Conservation (phyloP, 1,140 invertebrate genomes). For the Bombus waltoni region DNA sequence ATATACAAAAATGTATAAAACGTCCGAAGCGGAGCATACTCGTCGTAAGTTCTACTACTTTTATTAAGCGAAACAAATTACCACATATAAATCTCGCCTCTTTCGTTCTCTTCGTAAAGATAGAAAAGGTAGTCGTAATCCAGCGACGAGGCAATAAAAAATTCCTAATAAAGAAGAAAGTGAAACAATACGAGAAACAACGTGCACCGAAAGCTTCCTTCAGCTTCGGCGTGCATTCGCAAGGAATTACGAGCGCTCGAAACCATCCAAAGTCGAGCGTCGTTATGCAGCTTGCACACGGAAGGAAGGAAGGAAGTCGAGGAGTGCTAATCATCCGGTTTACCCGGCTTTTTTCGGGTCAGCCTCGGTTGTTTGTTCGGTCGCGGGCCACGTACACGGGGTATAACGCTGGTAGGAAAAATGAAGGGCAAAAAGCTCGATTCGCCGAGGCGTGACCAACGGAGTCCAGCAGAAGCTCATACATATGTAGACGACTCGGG, state of each 20-base stretch:
- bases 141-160: no score
- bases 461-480: slow-evolving; percentile 77
- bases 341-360: slow-evolving; percentile 37
- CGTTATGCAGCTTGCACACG: slow-evolving; percentile 52
- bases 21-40: no score
- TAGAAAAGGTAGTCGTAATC: no score
- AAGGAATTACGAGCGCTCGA: not conserved
- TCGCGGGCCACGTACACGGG: slow-evolving; percentile 10
- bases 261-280: slow-evolving; percentile 12
- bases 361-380: slow-evolving; percentile 58
- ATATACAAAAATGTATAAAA: no score
- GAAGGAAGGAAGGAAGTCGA: slow-evolving; percentile 40
- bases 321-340: slow-evolving; percentile 64
- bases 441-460: slow-evolving; percentile 75
- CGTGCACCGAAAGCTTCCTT: not conserved
- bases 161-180: no score
- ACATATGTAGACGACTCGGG: slow-evolving; percentile 74
- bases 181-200: not conserved
- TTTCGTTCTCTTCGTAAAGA: no score
- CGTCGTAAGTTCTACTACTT: no score
- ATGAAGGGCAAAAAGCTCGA: slow-evolving; percentile 68
- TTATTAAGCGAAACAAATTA: no score
- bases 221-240: no score
- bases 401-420: slow-evolving; percentile 41
- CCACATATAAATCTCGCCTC: no score